Evolutionary conservation across 2,797 vertebrate genomes (phyloP).

Genomic region (Hydrolagus colliei): DNA sequence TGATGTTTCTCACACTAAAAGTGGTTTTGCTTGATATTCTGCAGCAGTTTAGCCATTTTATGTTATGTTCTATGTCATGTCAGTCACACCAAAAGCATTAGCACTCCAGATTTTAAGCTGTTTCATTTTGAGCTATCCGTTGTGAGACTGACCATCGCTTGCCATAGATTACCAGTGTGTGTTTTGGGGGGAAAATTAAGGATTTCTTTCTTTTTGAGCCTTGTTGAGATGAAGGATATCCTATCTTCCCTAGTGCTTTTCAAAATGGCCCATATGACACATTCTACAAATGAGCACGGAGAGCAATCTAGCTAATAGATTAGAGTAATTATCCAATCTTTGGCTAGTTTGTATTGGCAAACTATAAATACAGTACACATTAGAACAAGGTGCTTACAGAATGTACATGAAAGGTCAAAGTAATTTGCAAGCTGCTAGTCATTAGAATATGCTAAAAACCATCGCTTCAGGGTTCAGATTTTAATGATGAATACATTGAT

Average conservation of each 20-base stretch:
- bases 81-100: constrained; percentile 50
- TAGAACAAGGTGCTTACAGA: constrained; percentile 85
- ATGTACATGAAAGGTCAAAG: constrained; percentile 82
- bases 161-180: constrained; percentile 50
- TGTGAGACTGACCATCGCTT: constrained; percentile 36
- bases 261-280: constrained; percentile 65
- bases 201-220: constrained; percentile 53
- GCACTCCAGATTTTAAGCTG: constrained; percentile 52
- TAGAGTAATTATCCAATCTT: constrained; percentile 80
- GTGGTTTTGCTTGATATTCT: constrained; percentile 45
- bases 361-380: constrained; percentile 78
- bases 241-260: constrained; percentile 47
- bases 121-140: constrained; percentile 52
- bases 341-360: constrained; percentile 78
- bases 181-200: constrained; percentile 43
- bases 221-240: constrained; percentile 65
- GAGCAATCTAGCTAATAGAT: constrained; percentile 76
- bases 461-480: constrained; percentile 79
- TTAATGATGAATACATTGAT: constrained; percentile 87
- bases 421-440: constrained; percentile 82
- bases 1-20: constrained; percentile 43
- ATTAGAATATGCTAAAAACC: constrained; percentile 92
- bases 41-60: constrained; percentile 48
- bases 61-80: constrained; percentile 55
- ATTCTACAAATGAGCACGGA: constrained; percentile 67